phyloP scores from a whole-genome alignment of 2,888 invertebrate genomes.

The Drosophila kokeensis region DNA sequence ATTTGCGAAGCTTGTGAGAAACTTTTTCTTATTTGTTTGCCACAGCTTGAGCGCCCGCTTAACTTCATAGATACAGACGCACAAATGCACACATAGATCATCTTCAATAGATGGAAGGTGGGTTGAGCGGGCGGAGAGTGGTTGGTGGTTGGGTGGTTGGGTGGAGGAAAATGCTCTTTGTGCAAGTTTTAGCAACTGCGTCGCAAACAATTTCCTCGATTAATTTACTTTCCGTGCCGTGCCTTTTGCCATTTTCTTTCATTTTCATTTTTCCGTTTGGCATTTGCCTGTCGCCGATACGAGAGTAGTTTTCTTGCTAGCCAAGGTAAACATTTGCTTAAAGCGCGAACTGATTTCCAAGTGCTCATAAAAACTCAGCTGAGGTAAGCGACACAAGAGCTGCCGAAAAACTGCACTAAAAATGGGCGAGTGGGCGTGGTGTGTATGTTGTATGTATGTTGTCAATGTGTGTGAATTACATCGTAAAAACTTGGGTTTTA shows the following conservation, averaged over 20 bases:
- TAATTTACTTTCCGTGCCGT: conserved; percentile 75
- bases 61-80: conserved; percentile 14
- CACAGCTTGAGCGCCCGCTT: conserved; percentile 23
- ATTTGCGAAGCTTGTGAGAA: conserved; percentile 64
- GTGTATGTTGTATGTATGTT: conserved; percentile 10
- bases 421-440: conserved; percentile 32
- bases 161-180: conserved; percentile 56
- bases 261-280: conserved; percentile 65
- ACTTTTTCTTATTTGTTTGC: conserved; percentile 55
- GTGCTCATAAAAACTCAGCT: conserved; percentile 72
- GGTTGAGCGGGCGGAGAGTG: neutral
- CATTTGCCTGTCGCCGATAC: conserved; percentile 61
- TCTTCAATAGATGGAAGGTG: conserved; percentile 31
- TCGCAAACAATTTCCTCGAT: conserved; percentile 79
- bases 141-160: too few species aligned
- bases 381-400: conserved; percentile 53
- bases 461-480: conserved; percentile 71
- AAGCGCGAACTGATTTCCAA: conserved; percentile 77
- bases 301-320: conserved; percentile 46
- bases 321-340: conserved; percentile 77
- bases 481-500: conserved; percentile 76
- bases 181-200: conserved; percentile 79
- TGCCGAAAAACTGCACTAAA: conserved; percentile 53
- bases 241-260: conserved; percentile 74
- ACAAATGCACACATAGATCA: conserved; percentile 35